These are phyloP conservation scores for Carterocephalus palaemon DNA, from an alignment of 2,888 invertebrate genomes.

Conservation along the genomic window DNA sequence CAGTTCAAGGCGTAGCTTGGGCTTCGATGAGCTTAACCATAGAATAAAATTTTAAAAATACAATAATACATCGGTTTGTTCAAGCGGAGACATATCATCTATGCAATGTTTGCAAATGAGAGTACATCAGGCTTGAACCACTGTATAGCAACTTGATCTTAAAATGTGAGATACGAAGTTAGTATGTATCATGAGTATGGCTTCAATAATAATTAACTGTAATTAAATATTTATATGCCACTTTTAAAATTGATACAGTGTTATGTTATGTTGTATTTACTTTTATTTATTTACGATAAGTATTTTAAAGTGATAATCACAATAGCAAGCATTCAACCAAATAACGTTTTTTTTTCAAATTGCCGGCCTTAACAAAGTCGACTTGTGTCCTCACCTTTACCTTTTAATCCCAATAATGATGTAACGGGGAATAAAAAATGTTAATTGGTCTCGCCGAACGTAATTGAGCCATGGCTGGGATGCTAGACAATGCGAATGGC, in stretches of 20 bases:
- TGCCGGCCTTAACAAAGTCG: no score
- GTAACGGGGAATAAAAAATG: constrained; percentile 56
- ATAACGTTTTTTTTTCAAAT: no score
- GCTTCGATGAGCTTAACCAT: constrained; percentile 25
- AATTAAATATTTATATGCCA: no score
- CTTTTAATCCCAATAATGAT: constrained; percentile 29
- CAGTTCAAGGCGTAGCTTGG: constrained; percentile 17
- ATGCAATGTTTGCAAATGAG: constrained; percentile 63
- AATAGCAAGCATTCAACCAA: no score
- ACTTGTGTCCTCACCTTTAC: constrained; percentile 1
- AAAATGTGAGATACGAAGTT: constrained; percentile 23
- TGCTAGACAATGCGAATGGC: constrained; percentile 56
- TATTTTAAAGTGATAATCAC: no score
- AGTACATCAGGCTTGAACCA: constrained; percentile 44
- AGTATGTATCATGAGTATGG: no score
- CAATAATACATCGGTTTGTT: constrained; percentile 53
- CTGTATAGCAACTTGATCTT: constrained; percentile 17
- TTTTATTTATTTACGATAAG: no score
- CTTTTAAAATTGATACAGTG: no score
- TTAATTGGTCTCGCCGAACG: constrained; percentile 63
- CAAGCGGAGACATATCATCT: constrained; percentile 60
- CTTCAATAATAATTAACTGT: no score
- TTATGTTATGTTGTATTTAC: no score
- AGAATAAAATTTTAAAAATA: constrained; percentile 44
- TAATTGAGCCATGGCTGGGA: constrained; percentile 66